phyloP scores from a whole-genome alignment of 1,140 invertebrate species.

The Cydia fagiglandana region DNA sequence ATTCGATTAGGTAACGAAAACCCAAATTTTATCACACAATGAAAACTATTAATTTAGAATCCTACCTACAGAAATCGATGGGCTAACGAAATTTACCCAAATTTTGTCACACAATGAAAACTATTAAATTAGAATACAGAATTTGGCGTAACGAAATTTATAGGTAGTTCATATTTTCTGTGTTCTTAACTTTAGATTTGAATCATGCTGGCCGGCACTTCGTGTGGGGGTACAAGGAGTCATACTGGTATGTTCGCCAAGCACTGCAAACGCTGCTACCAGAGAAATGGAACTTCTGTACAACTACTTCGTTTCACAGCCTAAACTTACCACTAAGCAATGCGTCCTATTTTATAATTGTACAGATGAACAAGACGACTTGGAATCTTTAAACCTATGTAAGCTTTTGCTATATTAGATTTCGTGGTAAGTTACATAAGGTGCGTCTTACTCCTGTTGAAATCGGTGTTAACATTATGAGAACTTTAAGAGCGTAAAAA shows the following conservation, averaged over 20 bases:
- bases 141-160: no score
- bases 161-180: neutral
- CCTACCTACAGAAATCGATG: no score
- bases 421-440: no score
- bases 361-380: conserved; percentile 70
- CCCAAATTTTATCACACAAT: no score
- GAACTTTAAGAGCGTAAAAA: no score
- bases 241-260: conserved; percentile 84
- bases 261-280: conserved; percentile 80
- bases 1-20: no score
- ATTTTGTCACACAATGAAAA: no score
- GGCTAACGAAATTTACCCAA: neutral
- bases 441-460: no score
- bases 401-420: conserved; percentile 39
- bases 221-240: conserved; percentile 85
- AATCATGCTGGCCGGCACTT: conserved; percentile 89
- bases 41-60: no score
- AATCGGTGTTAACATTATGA: no score
- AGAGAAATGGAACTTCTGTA: conserved; percentile 86
- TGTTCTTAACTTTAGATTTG: conserved; percentile 81
- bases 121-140: no score
- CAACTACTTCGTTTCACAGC: conserved; percentile 85
- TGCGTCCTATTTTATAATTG: conserved; percentile 81
- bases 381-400: conserved; percentile 70
- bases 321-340: conserved; percentile 78